Conservation (phyloP, 2,797 vertebrate genomes). For the Sorex maritimensis region DNA sequence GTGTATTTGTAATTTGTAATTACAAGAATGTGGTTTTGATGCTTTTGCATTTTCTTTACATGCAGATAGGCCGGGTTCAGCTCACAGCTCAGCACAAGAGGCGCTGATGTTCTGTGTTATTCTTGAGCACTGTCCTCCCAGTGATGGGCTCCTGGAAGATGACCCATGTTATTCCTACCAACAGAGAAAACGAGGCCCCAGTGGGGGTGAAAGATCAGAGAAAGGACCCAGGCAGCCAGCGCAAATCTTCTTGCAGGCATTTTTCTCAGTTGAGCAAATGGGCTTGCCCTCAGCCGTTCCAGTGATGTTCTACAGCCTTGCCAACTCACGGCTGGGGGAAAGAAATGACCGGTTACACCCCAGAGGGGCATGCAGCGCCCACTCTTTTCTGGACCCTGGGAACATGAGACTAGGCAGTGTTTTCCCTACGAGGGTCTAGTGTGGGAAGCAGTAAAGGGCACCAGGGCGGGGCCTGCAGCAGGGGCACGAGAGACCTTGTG, state of each 20-base stretch:
- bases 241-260: neutral
- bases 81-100: neutral
- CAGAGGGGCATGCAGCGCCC: neutral
- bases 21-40: too few relatives aligned
- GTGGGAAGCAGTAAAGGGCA: neutral
- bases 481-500: too few relatives aligned
- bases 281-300: neutral
- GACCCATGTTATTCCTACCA: neutral
- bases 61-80: neutral
- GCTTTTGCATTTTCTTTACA: too few relatives aligned
- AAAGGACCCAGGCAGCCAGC: neutral
- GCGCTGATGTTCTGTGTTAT: neutral
- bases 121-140: fast-evolving
- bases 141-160: neutral
- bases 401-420: neutral
- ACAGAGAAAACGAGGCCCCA: neutral
- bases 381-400: neutral
- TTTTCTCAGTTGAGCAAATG: neutral
- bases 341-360: neutral
- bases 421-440: neutral
- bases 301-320: neutral
- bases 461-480: fast-evolving
- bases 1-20: too few relatives aligned
- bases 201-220: fast-evolving
- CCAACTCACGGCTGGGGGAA: neutral